Evolutionary conservation across 2,113 vertebrate species (phyloP).

Genomic region (Corythoichthys intestinalis): DNA sequence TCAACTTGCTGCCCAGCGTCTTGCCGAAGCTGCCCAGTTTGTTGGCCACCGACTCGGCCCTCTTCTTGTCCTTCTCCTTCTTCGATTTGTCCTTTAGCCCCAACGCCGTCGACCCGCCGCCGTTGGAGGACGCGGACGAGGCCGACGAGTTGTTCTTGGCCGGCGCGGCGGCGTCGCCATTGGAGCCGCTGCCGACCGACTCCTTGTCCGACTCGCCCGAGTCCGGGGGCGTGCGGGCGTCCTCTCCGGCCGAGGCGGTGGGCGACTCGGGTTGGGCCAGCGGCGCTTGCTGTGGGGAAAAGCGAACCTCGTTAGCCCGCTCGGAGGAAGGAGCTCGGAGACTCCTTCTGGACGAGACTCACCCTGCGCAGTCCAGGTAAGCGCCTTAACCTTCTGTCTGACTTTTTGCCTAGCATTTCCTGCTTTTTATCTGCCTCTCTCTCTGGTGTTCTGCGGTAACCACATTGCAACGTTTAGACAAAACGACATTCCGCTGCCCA

Average conservation of each 20-base stretch:
- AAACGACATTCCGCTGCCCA: no score
- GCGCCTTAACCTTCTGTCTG: no score
- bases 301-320: not conserved
- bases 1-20: conserved; percentile 91
- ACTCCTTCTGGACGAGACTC: no score
- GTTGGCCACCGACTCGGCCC: conserved; percentile 91
- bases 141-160: conserved; percentile 68
- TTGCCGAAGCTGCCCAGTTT: conserved; percentile 96
- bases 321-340: not conserved
- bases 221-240: conserved; percentile 82
- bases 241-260: conserved; percentile 86
- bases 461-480: no score
- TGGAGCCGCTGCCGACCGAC: conserved; percentile 90
- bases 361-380: no score
- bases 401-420: no score
- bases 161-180: conserved; percentile 69
- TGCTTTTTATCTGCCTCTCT: no score
- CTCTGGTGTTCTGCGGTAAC: no score
- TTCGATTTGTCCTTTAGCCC: conserved; percentile 81
- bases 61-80: conserved; percentile 82
- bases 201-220: conserved; percentile 95
- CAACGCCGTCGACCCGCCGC: conserved; percentile 65
- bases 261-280: conserved; percentile 94
- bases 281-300: conserved; percentile 73
- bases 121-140: conserved; percentile 70